Base-by-base conservation (phyloP, 2,113 vertebrate genomes). In the Lates calcarifer region DNA sequence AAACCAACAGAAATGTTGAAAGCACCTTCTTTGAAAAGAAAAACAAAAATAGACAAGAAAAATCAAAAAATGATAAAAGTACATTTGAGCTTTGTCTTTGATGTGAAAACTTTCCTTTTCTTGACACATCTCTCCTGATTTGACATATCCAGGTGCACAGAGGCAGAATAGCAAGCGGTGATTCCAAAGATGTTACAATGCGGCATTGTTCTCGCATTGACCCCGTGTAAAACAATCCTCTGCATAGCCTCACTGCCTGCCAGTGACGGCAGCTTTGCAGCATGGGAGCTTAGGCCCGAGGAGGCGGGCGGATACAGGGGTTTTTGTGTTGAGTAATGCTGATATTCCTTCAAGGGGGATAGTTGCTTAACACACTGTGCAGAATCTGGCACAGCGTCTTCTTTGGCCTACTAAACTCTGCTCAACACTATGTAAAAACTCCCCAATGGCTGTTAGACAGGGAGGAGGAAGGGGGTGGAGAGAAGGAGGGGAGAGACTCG, bases 331-430 rank as follows among this genome's bases (percentile, higher is more conserved):
- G 90, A 91, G 91, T 89, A 93, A 91, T 90, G 77, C 83, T 77
- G 78, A 62, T 87, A 77, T 89, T 89, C 77, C 89, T 92, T 88
- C 57, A 68, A 81, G 89, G 90, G 79, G 82, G 80, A 68, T 69
- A 68, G 82, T 87, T 91, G 92, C 90, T 88, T 87, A 90, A 92
- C 87, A 85, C 75, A 65, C 76, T 66, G 66, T 71, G 84, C 77
- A 57, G 77, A 90, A 90, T 91, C 86, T 90, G 83, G 87, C 79
- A 78, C 85, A 24, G 17, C 24, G 22, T 91, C 82, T 70, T 87
- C 87, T 89, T 84, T 94, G 90, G 84, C 90, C 89, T 92, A 91
- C 90, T 94, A 94, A 94, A 92, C 93, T 92, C 90, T 89, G 75
- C 88, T 90, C 86, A 90, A 74, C 87, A 89, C 90, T 74, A 79